A percentile compares a stretch with the other conserved stretches of the same genome.
phyloP scores from a whole-genome alignment of 2,113 vertebrate species.

The Suncus etruscus region DNA sequence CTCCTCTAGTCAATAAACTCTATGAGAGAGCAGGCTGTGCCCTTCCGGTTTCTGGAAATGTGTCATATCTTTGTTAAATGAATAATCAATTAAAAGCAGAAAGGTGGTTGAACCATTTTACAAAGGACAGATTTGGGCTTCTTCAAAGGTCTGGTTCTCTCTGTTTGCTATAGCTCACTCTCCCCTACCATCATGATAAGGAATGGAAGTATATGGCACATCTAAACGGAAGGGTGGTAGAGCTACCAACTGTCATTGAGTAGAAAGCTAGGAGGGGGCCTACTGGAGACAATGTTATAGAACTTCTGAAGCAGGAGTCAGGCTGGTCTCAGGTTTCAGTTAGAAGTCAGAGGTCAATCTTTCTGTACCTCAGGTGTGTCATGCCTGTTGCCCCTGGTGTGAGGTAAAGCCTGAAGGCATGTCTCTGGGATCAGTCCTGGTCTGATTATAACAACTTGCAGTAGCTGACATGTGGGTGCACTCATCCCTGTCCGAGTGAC shows the following conservation, averaged over 20 bases:
- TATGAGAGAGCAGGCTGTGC: neutral
- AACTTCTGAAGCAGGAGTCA: neutral
- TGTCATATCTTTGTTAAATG: neutral
- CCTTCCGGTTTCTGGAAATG: neutral
- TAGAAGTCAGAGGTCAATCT: neutral
- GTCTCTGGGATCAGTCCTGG: neutral
- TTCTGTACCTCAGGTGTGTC: neutral
- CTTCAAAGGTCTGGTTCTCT: neutral
- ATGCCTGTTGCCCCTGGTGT: neutral
- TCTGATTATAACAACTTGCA: neutral
- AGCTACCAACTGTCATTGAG: neutral
- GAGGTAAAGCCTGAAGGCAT: accelerated
- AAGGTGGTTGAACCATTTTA: neutral
- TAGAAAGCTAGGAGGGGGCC: neutral
- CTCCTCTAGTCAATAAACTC: neutral
- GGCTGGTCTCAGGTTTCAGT: neutral
- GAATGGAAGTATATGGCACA: neutral
- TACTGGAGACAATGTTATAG: accelerated
- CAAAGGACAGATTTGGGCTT: neutral
- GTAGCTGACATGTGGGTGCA: neutral
- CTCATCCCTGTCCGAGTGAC: neutral
- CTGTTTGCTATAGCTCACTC: neutral
- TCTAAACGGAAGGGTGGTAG: neutral
- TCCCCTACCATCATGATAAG: neutral
- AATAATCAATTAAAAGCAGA: neutral